Percentiles rank a stretch among this genome's conserved stretches.
phyloP scores from a whole-genome alignment of 2,888 invertebrate species.

The Limnephilus auricula region DNA sequence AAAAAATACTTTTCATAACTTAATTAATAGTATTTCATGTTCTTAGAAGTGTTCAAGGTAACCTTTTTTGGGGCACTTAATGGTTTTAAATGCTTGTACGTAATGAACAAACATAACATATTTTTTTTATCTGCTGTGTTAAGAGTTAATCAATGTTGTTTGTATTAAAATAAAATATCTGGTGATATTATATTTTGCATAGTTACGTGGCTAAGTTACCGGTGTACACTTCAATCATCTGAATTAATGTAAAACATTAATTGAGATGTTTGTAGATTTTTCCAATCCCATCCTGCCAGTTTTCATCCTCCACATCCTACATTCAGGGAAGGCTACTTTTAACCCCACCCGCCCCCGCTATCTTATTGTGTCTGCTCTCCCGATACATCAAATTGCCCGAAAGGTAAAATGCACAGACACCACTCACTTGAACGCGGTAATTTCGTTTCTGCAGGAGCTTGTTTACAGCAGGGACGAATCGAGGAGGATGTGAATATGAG shows the following conservation, averaged over 20 bases:
- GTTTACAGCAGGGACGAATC: slow-evolving; percentile 48
- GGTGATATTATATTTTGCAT: not conserved
- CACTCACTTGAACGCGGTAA: slow-evolving; percentile 58
- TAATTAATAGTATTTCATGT: too few species aligned
- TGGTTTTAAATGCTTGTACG: too few species aligned
- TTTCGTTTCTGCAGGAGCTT: slow-evolving; percentile 52
- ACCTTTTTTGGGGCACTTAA: too few species aligned
- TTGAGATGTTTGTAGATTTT: not conserved
- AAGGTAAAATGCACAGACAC: slow-evolving; percentile 64
- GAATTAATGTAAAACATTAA: not conserved
- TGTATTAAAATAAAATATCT: not conserved
- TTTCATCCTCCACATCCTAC: slow-evolving; percentile 6
- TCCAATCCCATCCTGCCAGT: not conserved
- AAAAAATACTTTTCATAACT: too few species aligned
- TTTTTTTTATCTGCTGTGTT: too few species aligned
- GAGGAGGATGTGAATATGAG: not conserved
- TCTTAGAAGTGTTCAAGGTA: too few species aligned
- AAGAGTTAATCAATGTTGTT: not conserved
- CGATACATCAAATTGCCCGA: slow-evolving; percentile 66
- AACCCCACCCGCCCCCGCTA: not conserved
- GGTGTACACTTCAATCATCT: not conserved
- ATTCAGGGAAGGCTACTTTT: slow-evolving; percentile 9
- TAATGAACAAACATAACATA: too few species aligned
- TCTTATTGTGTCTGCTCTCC: slow-evolving; percentile 60
- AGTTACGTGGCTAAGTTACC: not conserved